Evolutionary conservation across 2,888 invertebrate species (phyloP), one percentile per base, ranked within the genome.

Genomic region (Brachynemurus nebulosus): DNA sequence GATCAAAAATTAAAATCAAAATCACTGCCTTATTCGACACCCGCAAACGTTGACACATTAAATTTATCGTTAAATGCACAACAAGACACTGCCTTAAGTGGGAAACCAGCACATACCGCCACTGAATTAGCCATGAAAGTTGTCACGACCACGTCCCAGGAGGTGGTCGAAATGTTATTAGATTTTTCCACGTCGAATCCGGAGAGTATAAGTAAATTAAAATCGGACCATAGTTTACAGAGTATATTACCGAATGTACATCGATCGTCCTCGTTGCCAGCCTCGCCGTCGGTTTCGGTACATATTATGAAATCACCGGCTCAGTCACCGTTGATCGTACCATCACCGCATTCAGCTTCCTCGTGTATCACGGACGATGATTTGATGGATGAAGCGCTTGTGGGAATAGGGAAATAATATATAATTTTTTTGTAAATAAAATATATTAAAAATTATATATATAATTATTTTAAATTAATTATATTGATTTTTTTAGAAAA

Each of bases 301-400:
- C 83, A 81, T 59, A 76, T 85, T 49, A 79, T 85, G 35, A 83
- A 84, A 59, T 81, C 82, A 44, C 83, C 83, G 2, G 80, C 80
- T 11, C 80, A 80, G 0, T 78, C 80, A 38, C 78, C 81, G 0
- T 66, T 79, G 33, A 65, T 73, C 34, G 75, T 76, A 40, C 76
- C 79, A 4, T 81, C 83, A 5, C 73, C 74, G 2, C 72, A 71
- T 53, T 73, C 82, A 19, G 78, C 80, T 52, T 83, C 85, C 5
- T 84, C 86, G 14, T 81, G 83, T 55, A 82, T 85, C 53, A 85
- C 88, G 37, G 90, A 90, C 58, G 90, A 91, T 61, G 90, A 90
- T 57, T 74, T 89, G 16, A 88, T 88, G 84, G 88, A 90, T 62
- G 88, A 86, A 60, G 86, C 86, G 5, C 66, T 89, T 40, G 80